These are phyloP conservation scores for Gari tellinella DNA, from an alignment of 2,888 invertebrate genomes.

Conservation along the genomic window DNA sequence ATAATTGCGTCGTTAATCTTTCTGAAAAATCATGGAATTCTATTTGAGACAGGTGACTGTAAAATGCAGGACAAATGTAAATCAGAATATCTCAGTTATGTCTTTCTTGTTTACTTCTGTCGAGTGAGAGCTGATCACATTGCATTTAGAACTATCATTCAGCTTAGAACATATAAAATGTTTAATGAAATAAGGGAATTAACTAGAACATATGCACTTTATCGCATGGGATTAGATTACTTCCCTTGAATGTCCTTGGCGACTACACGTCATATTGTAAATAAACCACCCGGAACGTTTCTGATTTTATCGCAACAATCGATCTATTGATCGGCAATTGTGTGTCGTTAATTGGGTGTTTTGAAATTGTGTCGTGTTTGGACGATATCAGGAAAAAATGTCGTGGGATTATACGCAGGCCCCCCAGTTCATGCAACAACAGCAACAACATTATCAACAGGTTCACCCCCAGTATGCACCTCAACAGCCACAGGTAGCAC, in stretches of 20 bases:
- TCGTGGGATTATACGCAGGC: slow-evolving; percentile 34
- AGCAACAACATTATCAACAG: slow-evolving; percentile 44
- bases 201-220: no score
- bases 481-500: slow-evolving; percentile 62
- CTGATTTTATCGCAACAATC: slow-evolving; percentile 1
- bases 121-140: no score
- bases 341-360: background rate
- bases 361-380: background rate
- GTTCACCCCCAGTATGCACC: slow-evolving; percentile 66
- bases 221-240: background rate
- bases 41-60: no score
- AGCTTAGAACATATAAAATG: no score
- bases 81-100: no score
- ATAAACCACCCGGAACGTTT: slow-evolving; percentile 42
- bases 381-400: slow-evolving; percentile 13
- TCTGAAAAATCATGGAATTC: no score
- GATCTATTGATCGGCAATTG: background rate
- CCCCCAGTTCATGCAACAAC: slow-evolving; percentile 18
- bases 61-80: no score
- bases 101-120: no score
- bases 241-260: slow-evolving; percentile 48
- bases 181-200: no score
- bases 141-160: no score
- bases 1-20: no score
- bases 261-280: slow-evolving; percentile 55